Percentiles rank a stretch among this genome's conserved stretches.
Conservation (phyloP, 2,797 vertebrate species). For the Erethizon dorsatum region DNA sequence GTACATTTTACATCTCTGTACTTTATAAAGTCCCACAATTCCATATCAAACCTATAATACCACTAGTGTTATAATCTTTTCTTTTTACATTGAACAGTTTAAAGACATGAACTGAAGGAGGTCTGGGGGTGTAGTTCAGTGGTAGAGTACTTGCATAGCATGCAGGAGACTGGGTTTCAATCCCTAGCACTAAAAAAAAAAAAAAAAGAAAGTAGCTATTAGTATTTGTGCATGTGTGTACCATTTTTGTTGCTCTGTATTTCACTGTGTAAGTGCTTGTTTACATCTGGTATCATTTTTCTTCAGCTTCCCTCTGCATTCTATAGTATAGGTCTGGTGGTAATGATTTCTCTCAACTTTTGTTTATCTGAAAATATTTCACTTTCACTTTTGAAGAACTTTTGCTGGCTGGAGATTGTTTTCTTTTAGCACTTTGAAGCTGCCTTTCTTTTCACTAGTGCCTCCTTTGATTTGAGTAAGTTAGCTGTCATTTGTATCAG, state of each 20-base stretch:
- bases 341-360: not conserved
- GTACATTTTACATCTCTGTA: not conserved
- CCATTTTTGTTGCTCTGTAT: not conserved
- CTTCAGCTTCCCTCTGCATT: not conserved
- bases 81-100: not conserved
- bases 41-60: too few relatives aligned
- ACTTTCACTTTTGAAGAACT: not conserved
- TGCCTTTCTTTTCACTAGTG: not conserved
- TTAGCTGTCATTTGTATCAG: not conserved
- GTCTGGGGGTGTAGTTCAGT: not conserved
- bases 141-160: not conserved
- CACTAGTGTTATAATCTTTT: not conserved
- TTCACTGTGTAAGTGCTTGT: not conserved
- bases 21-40: not conserved
- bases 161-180: not conserved
- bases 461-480: not conserved
- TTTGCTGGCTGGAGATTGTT: not conserved
- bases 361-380: not conserved
- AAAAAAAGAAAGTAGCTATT: not conserved
- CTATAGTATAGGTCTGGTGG: not conserved
- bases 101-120: not conserved
- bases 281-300: not conserved
- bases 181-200: not conserved
- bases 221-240: rapidly evolving
- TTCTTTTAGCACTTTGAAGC: not conserved